Evolutionary conservation across 2,113 vertebrate genomes (phyloP), one percentile per base, ranked within the genome.

Genomic region (Oriolus oriolus): DNA sequence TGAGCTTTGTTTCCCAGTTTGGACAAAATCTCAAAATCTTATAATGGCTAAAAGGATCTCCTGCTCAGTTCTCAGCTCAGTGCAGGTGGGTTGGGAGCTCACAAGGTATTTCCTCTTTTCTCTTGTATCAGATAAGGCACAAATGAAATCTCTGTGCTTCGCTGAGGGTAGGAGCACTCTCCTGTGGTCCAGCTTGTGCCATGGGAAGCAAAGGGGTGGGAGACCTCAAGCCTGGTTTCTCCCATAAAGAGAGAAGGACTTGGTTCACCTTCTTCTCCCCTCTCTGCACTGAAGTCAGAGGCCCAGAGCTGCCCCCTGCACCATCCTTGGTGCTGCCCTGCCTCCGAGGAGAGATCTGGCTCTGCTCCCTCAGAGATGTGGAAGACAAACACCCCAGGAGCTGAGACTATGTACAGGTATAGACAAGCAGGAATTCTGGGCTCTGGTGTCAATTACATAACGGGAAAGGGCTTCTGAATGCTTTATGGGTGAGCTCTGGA

Each of bases 141-240:
- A 31, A n/a, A 30, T 14, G 16, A 57, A 61, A 76, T 50, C 44
- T 75, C n/a, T 45, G 31, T 0, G 0, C 21, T 82, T 53, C 69
- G 17, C 53, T 74, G 82, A 57, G 54, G 13, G 37, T 27, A 39
- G 70, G 24, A 93, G 26, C n/a, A 30, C 24, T 75, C n/a, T 87
- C 8, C 53, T 37, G 37, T 84, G 50, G 5, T 73, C 44, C 79
- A 7, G 8, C 31, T 84, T 65, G 31, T 87, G 33, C 65, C 39
- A 2, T 20, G 28, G 81, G 44, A 78, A 73, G 44, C 3, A 59
- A 39, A 84, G 24, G 45, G 30, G 4, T 86, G 45, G 23, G 39
- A 92, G 16, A 68, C 28, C 19, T 73, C 0, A 0, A 60, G 35
- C 35, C 16, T 82, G 61, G 3, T 44, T 68, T 87, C 26, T 89